Conservation (phyloP, 2,888 invertebrate genomes). For the Parapristionchus giblindavisi region DNA sequence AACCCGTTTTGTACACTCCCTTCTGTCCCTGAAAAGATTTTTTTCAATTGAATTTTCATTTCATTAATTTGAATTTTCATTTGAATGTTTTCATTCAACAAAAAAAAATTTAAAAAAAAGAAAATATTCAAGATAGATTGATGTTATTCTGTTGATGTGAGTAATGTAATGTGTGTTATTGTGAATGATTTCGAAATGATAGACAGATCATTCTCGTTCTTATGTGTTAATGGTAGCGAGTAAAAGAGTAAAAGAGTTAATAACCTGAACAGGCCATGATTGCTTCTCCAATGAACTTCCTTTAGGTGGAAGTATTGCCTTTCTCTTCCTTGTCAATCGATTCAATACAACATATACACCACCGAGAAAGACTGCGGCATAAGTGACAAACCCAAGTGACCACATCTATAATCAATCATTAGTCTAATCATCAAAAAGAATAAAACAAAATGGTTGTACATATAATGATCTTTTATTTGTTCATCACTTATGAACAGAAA, state of each 20-base stretch:
- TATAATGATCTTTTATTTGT: too few species aligned
- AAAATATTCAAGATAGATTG: neutral
- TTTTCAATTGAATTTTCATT: neutral
- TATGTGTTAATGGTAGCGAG: too few species aligned
- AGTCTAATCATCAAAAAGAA: too few species aligned
- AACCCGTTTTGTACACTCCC: conserved; percentile 63
- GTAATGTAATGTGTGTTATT: too few species aligned
- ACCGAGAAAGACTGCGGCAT: conserved; percentile 31
- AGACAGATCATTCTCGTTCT: too few species aligned
- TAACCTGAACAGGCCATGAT: conserved; percentile 41
- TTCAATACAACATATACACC: conserved; percentile 16
- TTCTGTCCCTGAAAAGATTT: conserved; percentile 51
- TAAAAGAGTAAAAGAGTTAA: too few species aligned
- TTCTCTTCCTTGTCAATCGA: conserved; percentile 35
- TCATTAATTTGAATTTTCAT: neutral
- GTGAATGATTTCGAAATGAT: too few species aligned
- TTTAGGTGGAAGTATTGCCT: conserved; percentile 38
- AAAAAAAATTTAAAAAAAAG: too few species aligned
- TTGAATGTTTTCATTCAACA: too few species aligned
- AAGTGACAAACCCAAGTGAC: conserved; percentile 6
- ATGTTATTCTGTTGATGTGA: too few species aligned
- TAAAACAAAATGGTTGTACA: too few species aligned
- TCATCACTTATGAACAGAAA: too few species aligned
- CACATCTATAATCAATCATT: conserved; percentile 3
- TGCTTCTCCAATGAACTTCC: conserved; percentile 41